Base-by-base conservation (phyloP, 2,888 invertebrate genomes). In the Oxyteleia sp. region DNA sequence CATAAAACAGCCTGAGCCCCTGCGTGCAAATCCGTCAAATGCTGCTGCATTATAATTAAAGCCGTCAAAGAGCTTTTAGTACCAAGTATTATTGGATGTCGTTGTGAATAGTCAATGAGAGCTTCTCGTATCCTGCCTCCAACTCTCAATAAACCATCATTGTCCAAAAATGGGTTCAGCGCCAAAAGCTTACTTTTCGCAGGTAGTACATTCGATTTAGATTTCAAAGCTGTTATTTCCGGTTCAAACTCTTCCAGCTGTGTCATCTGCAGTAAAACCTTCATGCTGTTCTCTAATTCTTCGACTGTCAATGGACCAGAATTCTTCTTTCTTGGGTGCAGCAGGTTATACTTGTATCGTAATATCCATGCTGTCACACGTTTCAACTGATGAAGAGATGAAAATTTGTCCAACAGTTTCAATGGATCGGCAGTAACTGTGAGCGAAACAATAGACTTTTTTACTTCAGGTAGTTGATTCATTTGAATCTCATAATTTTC, bases 111-210 rank as follows among this genome's bases (percentile, higher is more conserved):
- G n/a, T 18, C 13, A 55, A 49, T 11, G 16, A 2, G 26, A 11
- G 82, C 59, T 20, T 82, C 59, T 32, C 43, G 71, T 8, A 82
- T 23, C 41, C 82, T 26, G 10, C 81, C 81, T 59, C 75, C 81
- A 18, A 81, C 81, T 29, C 75, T 49, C 35, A 76, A 68, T 13
- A 69, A 11, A 4, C 55, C 75, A 13, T 69, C 45, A 16, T 59
- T 35, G 10, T 32, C 32, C 32, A 32, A 47, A 51, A 75, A 35
- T 68, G 43, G 51, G 66, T 68, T 41, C 51, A 53, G 18, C 5
- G 4, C 18, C 4, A 51, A 51, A 4, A 23, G 3, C 10, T 23
- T 51, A 10, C 20, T 51, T 2, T 20, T 11, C n/a, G 8, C 4
- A n/a, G n/a, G n/a, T n/a, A n/a, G 20, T 51, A 51, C 20, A 23